Conservation (phyloP, 2,888 invertebrate genomes). For the Pelosia muscerda region DNA sequence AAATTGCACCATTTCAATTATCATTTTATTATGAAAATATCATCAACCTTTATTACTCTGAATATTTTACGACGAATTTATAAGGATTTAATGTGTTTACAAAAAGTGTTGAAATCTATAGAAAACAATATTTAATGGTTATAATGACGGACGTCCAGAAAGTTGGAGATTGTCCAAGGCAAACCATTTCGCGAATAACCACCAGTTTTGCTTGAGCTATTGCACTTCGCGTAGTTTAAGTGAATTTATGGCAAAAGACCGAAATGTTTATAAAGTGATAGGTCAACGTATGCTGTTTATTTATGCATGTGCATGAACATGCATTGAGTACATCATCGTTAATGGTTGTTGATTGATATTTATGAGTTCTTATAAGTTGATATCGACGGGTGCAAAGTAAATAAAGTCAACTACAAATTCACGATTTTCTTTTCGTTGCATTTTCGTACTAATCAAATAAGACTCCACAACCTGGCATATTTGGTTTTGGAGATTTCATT, state of each 20-base stretch:
- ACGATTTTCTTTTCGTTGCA: too few species aligned
- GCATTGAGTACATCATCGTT: slow-evolving; percentile 47
- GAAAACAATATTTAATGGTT: slow-evolving; percentile 48
- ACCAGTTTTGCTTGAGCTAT: slow-evolving; percentile 44
- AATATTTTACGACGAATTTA: slow-evolving; percentile 11
- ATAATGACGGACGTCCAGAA: slow-evolving; percentile 47
- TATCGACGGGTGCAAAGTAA: too few species aligned
- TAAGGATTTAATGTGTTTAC: slow-evolving; percentile 22
- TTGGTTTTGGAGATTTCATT: too few species aligned
- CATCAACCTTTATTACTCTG: neutral
- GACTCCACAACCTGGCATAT: too few species aligned
- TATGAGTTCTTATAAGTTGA: slow-evolving; percentile 71
- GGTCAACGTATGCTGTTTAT: slow-evolving; percentile 51
- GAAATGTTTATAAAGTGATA: slow-evolving; percentile 22
- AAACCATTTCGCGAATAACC: slow-evolving; percentile 49
- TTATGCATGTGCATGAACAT: slow-evolving; percentile 54
- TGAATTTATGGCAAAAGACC: slow-evolving; percentile 11
- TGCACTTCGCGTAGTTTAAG: slow-evolving; percentile 9
- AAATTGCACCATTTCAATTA: slow-evolving; percentile 1
- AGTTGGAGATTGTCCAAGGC: slow-evolving; percentile 59
- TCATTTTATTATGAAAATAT: slow-evolving; percentile 3
- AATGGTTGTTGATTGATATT: slow-evolving; percentile 73
- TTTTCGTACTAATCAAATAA: too few species aligned
- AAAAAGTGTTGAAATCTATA: slow-evolving; percentile 36
- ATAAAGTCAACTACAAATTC: too few species aligned